Percentiles rank a stretch among this genome's conserved stretches.
Conservation (phyloP, 2,113 vertebrate species). For the Salvelinus namaycush region DNA sequence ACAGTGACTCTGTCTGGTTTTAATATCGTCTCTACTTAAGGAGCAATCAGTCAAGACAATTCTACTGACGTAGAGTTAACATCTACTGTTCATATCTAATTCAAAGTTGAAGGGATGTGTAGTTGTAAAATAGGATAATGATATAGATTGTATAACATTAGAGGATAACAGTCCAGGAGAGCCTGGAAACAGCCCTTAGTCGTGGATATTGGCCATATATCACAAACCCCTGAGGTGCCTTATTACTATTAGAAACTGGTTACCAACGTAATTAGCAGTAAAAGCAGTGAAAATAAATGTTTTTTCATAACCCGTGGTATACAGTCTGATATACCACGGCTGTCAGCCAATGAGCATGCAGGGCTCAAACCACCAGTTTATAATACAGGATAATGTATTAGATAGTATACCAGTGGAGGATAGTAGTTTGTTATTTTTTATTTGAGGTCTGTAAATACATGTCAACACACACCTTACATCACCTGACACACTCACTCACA, state of each 20-base stretch:
- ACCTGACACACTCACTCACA: neutral
- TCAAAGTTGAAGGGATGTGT: slow-evolving; percentile 34
- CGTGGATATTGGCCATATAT: no score
- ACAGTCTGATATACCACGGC: no score
- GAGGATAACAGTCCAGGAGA: neutral
- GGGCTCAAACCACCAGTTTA: no score
- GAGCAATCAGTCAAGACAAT: slow-evolving; percentile 40
- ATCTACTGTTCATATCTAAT: slow-evolving; percentile 44
- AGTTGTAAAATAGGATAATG: slow-evolving; percentile 29
- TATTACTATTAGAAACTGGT: no score
- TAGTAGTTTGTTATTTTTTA: neutral
- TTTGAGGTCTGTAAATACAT: neutral
- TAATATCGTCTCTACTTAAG: slow-evolving; percentile 42
- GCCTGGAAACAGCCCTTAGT: no score
- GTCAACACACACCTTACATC: neutral
- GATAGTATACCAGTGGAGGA: neutral
- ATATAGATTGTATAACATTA: slow-evolving; percentile 20
- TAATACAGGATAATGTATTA: no score
- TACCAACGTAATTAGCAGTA: no score
- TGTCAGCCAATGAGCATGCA: no score
- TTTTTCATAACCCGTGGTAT: no score
- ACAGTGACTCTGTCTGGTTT: slow-evolving; percentile 56
- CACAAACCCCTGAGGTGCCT: no score
- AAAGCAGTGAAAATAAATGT: no score
- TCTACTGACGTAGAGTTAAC: slow-evolving; percentile 36